phyloP scores from a whole-genome alignment of 2,113 vertebrate genomes.

The Vidua macroura region DNA sequence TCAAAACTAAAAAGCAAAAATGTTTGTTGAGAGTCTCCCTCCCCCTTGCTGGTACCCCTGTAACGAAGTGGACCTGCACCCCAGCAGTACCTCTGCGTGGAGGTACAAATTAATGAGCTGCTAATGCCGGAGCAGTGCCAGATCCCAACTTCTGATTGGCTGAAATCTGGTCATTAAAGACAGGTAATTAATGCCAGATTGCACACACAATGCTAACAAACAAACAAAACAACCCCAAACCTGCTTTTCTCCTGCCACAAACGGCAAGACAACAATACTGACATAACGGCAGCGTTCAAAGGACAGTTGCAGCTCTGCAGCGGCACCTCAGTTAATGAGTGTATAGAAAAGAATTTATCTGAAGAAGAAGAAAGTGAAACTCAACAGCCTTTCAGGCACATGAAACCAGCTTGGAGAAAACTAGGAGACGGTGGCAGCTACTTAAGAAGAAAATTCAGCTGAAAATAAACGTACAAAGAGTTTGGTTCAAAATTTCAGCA shows the following conservation, averaged over 20 bases:
- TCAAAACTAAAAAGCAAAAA: not conserved
- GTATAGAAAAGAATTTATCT: constrained; percentile 52
- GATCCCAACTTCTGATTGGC: constrained; percentile 23
- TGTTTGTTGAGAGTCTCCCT: not conserved
- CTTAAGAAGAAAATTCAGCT: constrained; percentile 34
- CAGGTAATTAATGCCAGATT: constrained; percentile 67
- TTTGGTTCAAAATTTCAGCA: constrained; percentile 28
- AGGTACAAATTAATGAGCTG: constrained; percentile 33
- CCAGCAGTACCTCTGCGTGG: not conserved
- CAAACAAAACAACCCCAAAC: constrained; percentile 57
- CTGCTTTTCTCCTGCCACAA: constrained; percentile 53
- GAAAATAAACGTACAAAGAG: not conserved
- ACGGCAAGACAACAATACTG: constrained; percentile 42
- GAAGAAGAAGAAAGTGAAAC: constrained; percentile 45
- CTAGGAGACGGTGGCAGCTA: constrained; percentile 24
- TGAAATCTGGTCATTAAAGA: constrained; percentile 55
- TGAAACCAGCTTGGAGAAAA: constrained; percentile 48
- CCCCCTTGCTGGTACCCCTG: not conserved
- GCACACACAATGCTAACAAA: constrained; percentile 55
- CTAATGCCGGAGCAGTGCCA: constrained; percentile 21
- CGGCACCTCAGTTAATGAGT: constrained; percentile 51
- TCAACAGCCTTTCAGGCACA: constrained; percentile 49
- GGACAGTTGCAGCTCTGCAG: constrained; percentile 35
- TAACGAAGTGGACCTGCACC: not conserved
- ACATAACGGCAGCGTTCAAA: constrained; percentile 59